Evolutionary conservation across 30 jellyfish, hydroid and myxozoan species (phyloP).

Genomic region (Pelagia noctiluca): DNA sequence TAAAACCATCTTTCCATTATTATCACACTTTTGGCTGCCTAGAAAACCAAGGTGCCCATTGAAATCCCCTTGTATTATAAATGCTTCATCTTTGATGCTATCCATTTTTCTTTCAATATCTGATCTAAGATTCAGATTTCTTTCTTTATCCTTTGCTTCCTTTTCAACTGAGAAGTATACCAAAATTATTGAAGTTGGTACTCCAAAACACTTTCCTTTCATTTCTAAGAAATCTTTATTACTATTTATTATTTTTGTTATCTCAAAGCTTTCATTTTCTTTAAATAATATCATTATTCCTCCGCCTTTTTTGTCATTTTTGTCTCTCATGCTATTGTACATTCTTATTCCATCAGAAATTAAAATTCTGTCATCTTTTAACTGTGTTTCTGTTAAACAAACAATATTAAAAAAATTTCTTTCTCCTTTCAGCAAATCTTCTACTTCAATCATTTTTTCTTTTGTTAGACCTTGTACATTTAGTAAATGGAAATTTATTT

Average conservation of each 20-base stretch:
- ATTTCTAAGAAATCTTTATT: background rate
- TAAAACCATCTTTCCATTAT: background rate
- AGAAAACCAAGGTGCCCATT: background rate
- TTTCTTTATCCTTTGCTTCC: background rate
- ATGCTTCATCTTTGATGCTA: background rate
- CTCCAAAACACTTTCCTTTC: background rate
- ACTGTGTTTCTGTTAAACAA: background rate
- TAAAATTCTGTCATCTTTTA: background rate
- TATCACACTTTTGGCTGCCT: background rate
- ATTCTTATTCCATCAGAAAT: background rate
- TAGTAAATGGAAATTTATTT: too few relatives aligned
- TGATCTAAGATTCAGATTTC: background rate
- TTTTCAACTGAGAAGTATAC: background rate
- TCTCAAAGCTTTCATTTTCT: background rate
- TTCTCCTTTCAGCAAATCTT: background rate
- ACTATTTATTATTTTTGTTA: background rate
- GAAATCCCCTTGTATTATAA: background rate
- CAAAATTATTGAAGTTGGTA: background rate
- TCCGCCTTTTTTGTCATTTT: background rate
- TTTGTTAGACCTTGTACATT: background rate
- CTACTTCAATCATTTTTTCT: background rate
- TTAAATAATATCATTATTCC: background rate
- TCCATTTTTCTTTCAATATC: slow-evolving; percentile 1
- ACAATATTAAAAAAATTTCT: background rate
- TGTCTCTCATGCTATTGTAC: background rate